phyloP scores from a whole-genome alignment of 2,113 vertebrate species.

The Zeus faber region DNA sequence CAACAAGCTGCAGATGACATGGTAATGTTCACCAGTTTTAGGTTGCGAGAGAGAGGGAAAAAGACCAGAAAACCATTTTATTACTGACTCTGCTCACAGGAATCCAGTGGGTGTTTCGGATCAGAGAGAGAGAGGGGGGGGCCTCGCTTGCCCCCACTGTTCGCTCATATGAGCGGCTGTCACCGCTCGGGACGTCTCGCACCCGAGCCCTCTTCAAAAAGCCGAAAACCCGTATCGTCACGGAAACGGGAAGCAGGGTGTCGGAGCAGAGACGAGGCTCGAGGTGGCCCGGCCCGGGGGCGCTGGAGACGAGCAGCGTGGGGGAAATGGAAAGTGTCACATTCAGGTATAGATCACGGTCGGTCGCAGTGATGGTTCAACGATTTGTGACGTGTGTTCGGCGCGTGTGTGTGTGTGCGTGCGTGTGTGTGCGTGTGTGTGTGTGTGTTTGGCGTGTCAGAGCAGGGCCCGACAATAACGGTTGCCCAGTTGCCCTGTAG shows the following conservation, averaged over 20 bases:
- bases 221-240: conserved; percentile 44
- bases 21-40: conserved; percentile 43
- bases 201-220: conserved; percentile 60
- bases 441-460: background rate
- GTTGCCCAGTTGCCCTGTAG: too few relatives aligned
- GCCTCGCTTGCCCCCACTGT: too few relatives aligned
- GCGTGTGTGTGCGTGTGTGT: conserved; percentile 21
- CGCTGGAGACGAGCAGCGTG: conserved; percentile 38
- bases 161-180: conserved; percentile 24
- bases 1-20: conserved; percentile 57
- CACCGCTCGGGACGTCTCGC: conserved; percentile 35
- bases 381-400: conserved; percentile 16
- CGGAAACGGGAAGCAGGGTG: conserved; percentile 38
- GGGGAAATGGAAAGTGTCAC: conserved; percentile 10
- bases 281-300: too few relatives aligned
- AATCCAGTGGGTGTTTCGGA: conserved; percentile 61
- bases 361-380: background rate
- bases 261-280: conserved; percentile 37
- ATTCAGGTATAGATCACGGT: background rate
- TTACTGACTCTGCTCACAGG: conserved; percentile 51
- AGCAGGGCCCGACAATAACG: too few relatives aligned
- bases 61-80: conserved; percentile 36
- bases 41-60: too few relatives aligned
- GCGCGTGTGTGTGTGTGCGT: conserved; percentile 31
- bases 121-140: too few relatives aligned